Conservation (phyloP, 2,113 vertebrate species). For the Istiophorus platypterus region DNA sequence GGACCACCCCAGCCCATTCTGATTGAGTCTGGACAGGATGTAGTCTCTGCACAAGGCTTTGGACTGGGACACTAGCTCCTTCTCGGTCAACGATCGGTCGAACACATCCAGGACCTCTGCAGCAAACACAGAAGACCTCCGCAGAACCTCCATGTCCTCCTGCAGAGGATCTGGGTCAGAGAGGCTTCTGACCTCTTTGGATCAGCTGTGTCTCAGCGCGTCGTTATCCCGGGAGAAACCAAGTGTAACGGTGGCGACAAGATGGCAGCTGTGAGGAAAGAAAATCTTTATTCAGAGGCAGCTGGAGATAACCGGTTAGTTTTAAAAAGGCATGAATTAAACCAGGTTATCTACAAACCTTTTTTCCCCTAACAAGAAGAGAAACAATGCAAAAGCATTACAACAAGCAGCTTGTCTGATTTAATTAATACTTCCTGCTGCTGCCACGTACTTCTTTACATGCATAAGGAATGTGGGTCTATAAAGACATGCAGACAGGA, state of each 20-base stretch:
- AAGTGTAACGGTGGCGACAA: slow-evolving; percentile 26
- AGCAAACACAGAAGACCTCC: slow-evolving; percentile 90
- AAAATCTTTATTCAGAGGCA: slow-evolving; percentile 6
- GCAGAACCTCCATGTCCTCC: slow-evolving; percentile 87
- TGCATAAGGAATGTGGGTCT: slow-evolving; percentile 15
- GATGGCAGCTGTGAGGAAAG: slow-evolving; percentile 46
- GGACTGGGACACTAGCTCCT: slow-evolving; percentile 94
- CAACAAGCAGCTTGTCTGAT: not conserved
- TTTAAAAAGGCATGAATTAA: not conserved
- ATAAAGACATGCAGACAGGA: not conserved
- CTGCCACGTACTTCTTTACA: slow-evolving; percentile 5
- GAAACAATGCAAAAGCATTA: not conserved
- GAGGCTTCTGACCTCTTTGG: slow-evolving; percentile 58
- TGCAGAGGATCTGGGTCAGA: slow-evolving; percentile 43
- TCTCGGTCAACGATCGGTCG: slow-evolving; percentile 91
- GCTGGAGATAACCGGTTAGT: not conserved
- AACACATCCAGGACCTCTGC: slow-evolving; percentile 93
- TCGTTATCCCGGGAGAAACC: slow-evolving; percentile 34
- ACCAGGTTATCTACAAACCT: not conserved
- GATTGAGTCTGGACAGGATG: slow-evolving; percentile 91
- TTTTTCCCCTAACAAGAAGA: not conserved
- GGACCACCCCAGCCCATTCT: slow-evolving; percentile 91
- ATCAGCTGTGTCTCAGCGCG: slow-evolving; percentile 43
- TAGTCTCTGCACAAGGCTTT: slow-evolving; percentile 94
- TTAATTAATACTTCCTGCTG: not conserved